These are phyloP conservation scores for Polietes domitor DNA, from an alignment of 2,888 invertebrate species.

Conservation along the genomic window DNA sequence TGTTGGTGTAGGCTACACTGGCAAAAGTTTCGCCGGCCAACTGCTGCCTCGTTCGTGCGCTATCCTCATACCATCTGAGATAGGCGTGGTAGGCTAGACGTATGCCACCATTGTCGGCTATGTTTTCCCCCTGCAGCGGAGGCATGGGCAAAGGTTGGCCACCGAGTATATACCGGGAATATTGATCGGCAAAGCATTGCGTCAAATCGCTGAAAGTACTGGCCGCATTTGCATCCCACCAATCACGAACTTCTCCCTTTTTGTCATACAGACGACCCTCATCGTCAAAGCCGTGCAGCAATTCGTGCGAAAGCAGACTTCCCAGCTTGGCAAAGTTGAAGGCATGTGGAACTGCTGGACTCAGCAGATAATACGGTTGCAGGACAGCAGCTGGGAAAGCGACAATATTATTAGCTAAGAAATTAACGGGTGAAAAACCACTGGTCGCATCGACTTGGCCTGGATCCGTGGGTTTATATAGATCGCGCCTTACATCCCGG, in stretches of 20 bases:
- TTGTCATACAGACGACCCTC: conserved; percentile 67
- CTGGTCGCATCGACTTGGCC: not conserved
- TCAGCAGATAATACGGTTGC: conserved; percentile 74
- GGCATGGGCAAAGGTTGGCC: not conserved
- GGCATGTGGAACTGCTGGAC: conserved; percentile 71
- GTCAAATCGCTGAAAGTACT: not conserved
- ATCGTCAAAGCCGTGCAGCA: conserved; percentile 73
- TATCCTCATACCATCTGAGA: conserved; percentile 61
- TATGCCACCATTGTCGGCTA: conserved; percentile 64
- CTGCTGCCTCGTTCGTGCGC: conserved; percentile 38
- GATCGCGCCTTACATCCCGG: conserved; percentile 1
- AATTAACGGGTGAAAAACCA: conserved; percentile 58
- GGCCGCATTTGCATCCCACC: conserved; percentile 18
- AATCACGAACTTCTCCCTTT: conserved; percentile 45
- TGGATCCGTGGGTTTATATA: not conserved
- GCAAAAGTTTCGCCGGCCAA: conserved; percentile 70
- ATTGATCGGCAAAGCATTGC: conserved; percentile 34
- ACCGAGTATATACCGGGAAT: conserved; percentile 25
- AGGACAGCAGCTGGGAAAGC: conserved; percentile 71
- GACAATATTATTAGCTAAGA: conserved; percentile 68
- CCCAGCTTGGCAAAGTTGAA: conserved; percentile 73
- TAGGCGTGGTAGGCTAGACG: conserved; percentile 65
- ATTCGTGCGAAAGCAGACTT: conserved; percentile 71
- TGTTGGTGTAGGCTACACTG: conserved; percentile 64
- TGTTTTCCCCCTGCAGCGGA: conserved; percentile 16